These are phyloP conservation scores for Drosophila imparisetae DNA, from an alignment of 2,888 invertebrate genomes.

Conservation along the genomic window DNA sequence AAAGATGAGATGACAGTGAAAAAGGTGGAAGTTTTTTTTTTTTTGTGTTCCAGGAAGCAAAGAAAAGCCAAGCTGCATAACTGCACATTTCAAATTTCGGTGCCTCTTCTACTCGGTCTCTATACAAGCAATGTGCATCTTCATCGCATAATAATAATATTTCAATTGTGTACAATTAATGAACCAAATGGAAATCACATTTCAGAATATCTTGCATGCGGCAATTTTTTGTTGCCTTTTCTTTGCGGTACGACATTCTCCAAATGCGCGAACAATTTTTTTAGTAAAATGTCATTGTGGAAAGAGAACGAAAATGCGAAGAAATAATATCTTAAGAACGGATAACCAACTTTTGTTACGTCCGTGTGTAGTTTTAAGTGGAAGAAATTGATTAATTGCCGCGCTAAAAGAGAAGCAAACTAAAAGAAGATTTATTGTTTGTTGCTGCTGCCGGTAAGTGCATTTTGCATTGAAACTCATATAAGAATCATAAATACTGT, in stretches of 20 bases:
- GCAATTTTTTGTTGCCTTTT: background rate
- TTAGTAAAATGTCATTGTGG: background rate
- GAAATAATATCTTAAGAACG: background rate
- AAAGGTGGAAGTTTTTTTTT: fast-evolving
- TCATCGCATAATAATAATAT: background rate
- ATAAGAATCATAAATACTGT: background rate
- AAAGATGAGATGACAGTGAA: background rate
- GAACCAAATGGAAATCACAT: background rate
- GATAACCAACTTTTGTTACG: background rate
- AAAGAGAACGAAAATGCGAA: background rate
- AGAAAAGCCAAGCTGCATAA: background rate
- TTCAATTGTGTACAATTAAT: background rate
- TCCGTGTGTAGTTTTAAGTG: background rate
- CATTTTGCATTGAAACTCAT: background rate
- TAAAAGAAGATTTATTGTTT: background rate
- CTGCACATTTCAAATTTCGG: too few species aligned
- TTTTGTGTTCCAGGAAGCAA: background rate
- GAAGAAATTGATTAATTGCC: background rate
- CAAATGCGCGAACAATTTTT: too few species aligned
- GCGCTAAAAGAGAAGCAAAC: background rate
- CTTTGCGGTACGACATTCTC: too few species aligned
- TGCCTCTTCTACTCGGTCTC: too few species aligned
- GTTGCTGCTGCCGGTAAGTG: background rate
- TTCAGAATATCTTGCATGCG: background rate
- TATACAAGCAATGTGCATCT: background rate